phyloP scores from a whole-genome alignment of 2,113 vertebrate species.

The Etheostoma cragini region DNA sequence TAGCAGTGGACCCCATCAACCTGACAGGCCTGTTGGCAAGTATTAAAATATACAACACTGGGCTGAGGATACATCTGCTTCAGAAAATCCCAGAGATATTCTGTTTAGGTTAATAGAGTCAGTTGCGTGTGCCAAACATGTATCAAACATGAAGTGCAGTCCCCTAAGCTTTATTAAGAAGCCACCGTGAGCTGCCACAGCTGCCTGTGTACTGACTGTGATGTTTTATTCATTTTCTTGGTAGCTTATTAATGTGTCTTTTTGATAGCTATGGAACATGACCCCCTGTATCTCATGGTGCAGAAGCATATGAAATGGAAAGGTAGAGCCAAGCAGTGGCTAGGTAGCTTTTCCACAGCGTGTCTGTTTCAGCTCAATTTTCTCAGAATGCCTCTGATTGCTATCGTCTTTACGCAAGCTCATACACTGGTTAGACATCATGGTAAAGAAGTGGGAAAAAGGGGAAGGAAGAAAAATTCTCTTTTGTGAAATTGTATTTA shows the following conservation, averaged over 20 bases:
- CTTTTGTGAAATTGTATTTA: neutral
- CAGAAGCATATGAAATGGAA: constrained; percentile 33
- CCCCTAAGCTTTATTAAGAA: constrained; percentile 34
- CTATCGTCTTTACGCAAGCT: neutral
- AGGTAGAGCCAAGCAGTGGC: neutral
- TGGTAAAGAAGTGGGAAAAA: neutral
- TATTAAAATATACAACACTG: constrained; percentile 23
- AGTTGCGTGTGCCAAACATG: constrained; percentile 56
- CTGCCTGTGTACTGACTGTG: constrained; percentile 37
- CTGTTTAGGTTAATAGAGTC: constrained; percentile 44
- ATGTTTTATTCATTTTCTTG: constrained; percentile 74
- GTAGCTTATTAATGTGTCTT: constrained; percentile 63
- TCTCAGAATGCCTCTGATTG: neutral
- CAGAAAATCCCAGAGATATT: constrained; percentile 37
- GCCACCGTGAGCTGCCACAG: constrained; percentile 35
- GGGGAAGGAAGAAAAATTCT: neutral
- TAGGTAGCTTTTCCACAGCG: constrained; percentile 2
- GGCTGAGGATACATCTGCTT: constrained; percentile 8
- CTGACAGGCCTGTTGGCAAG: constrained; percentile 3
- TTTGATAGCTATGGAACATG: constrained; percentile 36
- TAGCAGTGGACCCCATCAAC: constrained; percentile 14
- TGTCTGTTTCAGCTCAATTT: neutral
- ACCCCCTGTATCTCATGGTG: neutral
- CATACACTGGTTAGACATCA: neutral
- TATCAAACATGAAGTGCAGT: constrained; percentile 66